Evolutionary conservation across 2,888 invertebrate species (phyloP), one percentile per base, ranked within the genome.

Genomic region (Crossocerus cetratus): DNA sequence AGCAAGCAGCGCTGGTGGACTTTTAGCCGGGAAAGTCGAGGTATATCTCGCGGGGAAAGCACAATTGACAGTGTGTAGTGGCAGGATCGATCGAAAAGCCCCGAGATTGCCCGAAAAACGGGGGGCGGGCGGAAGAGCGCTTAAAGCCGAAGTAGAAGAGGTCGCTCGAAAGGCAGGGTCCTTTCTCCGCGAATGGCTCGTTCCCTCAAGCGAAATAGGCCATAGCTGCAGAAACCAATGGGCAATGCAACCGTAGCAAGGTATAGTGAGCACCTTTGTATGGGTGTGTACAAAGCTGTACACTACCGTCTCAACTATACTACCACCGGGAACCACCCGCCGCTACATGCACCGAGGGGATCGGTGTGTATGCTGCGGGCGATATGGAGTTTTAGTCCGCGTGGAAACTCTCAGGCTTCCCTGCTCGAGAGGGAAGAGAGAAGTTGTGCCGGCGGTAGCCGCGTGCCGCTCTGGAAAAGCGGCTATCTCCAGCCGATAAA

Each of bases 401-500:
- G 57, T 32, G 69, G 72, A 53, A 54, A 74, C 69, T 74, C 56
- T 73, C 45, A 21, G 62, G 71, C 75, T 58, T 75, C 62, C 75
- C 76, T 66, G 74, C 62, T 70, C 45, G 67, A 43, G 23, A n/a
- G 23, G 57, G 43, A 22, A 71, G 72, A 72, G 76, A 76, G 72
- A 78, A 83, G 78, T 80, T 73, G 74, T 22, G 61, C 66, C 65
- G 65, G 8, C 8, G 32, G 65, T 74, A 74, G 78, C 77, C 77
- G 77, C 81, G 83, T 81, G 80, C 82, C 86, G 76, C 79, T 80
- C 78, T 77, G 70, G 74, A 76, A 80, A 78, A 85, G 72, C 78
- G 80, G 81, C 84, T 78, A 83, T 84, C 78, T 83, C 81, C n/a
- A 61, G 69, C 70, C 82, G 84, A 85, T 87, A 87, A 87, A 86